Evolutionary conservation across 2,797 vertebrate species (phyloP).

Genomic region (Scolopax bukidnonensis): DNA sequence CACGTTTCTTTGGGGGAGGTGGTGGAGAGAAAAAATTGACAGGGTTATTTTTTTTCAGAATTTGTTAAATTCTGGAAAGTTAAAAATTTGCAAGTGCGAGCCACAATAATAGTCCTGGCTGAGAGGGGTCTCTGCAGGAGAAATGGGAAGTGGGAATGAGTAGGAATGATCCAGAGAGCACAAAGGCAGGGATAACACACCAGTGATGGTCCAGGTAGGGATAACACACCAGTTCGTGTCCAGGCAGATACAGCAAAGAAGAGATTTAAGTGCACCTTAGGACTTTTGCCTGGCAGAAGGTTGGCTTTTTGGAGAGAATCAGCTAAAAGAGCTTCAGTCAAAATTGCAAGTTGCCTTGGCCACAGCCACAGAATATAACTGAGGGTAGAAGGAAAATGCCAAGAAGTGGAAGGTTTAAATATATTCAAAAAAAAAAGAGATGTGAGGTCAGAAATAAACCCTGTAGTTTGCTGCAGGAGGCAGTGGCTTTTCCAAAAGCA

Average conservation of each 20-base stretch:
- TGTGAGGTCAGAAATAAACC: neutral
- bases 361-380: neutral
- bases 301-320: neutral
- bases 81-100: neutral
- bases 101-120: neutral
- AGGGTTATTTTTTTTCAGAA: neutral
- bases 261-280: neutral
- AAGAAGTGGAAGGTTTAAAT: neutral
- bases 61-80: neutral
- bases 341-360: neutral
- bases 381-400: neutral
- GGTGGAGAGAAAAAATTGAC: neutral
- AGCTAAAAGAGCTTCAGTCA: neutral
- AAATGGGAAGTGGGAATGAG: too few relatives aligned
- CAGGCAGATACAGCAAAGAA: neutral
- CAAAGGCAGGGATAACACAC: fast-evolving
- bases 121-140: neutral
- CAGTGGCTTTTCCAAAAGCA: neutral
- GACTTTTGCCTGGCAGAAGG: neutral
- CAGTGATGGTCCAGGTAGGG: neutral
- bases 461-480: neutral
- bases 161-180: neutral
- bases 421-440: neutral
- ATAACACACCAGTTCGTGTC: too few relatives aligned
- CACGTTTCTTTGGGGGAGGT: neutral